Evolutionary conservation across 1,140 invertebrate genomes (phyloP).

Genomic region (Lordiphosa clarofinis): DNA sequence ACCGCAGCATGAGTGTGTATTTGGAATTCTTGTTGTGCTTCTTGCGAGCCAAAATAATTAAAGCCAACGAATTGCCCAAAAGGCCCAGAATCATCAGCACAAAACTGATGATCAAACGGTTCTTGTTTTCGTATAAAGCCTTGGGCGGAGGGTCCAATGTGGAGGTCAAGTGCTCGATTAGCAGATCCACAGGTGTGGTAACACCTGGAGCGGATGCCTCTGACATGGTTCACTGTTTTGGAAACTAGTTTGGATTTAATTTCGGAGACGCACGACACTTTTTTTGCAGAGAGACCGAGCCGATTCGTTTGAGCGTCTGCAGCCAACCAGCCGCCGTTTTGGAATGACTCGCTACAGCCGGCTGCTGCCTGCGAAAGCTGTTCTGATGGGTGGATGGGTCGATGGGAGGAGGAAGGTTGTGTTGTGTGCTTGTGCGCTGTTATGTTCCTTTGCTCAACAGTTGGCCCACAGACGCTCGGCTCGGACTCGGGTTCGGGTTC

Average conservation of each 20-base stretch:
- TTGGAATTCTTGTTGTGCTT: constrained; percentile 86
- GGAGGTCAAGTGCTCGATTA: constrained; percentile 4
- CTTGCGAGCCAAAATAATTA: constrained; percentile 79
- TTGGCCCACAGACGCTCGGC: constrained; percentile 31
- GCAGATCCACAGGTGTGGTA: constrained; percentile 28
- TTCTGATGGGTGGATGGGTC: constrained; percentile 17
- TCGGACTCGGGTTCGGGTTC: constrained; percentile 22
- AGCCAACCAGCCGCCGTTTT: constrained; percentile 57
- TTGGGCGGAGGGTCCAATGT: constrained; percentile 6
- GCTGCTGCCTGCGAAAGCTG: constrained; percentile 14
- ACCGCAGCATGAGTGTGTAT: constrained; percentile 88
- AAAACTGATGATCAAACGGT: constrained; percentile 40
- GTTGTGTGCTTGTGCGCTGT: not conserved
- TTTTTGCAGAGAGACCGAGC: constrained; percentile 13
- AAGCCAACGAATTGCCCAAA: constrained; percentile 66
- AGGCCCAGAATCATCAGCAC: constrained; percentile 69
- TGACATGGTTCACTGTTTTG: constrained; percentile 16
- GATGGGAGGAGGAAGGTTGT: constrained; percentile 10
- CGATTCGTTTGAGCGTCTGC: constrained; percentile 55
- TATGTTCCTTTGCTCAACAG: constrained; percentile 31
- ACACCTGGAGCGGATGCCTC: constrained; percentile 16
- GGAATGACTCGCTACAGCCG: constrained; percentile 44
- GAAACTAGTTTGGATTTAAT: constrained; percentile 25
- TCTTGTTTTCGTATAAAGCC: constrained; percentile 47
- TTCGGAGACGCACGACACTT: constrained; percentile 8